Conservation (phyloP, 2,113 vertebrate species). For the Ictalurus punctatus region DNA sequence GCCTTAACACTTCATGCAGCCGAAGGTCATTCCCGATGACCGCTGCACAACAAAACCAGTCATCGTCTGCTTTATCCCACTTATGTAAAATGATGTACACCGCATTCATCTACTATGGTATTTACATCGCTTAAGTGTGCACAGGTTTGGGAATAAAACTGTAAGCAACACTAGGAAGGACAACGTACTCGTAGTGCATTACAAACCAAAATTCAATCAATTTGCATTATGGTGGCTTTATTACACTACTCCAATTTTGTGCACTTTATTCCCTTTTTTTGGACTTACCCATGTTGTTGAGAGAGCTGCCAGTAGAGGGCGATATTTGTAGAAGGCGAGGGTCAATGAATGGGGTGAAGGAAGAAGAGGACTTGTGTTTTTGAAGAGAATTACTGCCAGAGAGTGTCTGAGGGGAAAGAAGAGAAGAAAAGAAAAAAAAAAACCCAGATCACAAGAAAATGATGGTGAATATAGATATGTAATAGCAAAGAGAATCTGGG, state of each 20-base stretch:
- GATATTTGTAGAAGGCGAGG: conserved; percentile 97
- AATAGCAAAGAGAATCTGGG: not conserved
- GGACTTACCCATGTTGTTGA: conserved; percentile 91
- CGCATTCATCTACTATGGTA: not conserved
- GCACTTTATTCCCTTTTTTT: not conserved
- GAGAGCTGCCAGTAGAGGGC: conserved; percentile 92
- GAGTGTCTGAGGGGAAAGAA: not conserved
- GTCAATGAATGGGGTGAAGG: conserved; percentile 99
- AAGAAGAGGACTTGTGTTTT: conserved; percentile 99
- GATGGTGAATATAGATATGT: not conserved
- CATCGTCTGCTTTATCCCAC: not conserved
- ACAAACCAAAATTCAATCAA: not conserved
- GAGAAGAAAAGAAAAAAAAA: not conserved
- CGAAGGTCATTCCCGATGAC: conserved; percentile 89
- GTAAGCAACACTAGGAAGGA: not conserved
- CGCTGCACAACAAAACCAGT: conserved; percentile 65
- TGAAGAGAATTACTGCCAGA: conserved; percentile 74
- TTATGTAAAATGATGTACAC: not conserved
- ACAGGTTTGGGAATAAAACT: not conserved
- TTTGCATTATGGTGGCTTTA: not conserved
- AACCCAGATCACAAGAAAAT: not conserved
- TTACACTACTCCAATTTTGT: not conserved
- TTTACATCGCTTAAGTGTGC: not conserved
- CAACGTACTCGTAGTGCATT: not conserved
- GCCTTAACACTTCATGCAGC: conserved; percentile 84